Evolutionary conservation across 2,888 invertebrate species (phyloP), one percentile per base, ranked within the genome.

Genomic region (Scrobipalpa costella): DNA sequence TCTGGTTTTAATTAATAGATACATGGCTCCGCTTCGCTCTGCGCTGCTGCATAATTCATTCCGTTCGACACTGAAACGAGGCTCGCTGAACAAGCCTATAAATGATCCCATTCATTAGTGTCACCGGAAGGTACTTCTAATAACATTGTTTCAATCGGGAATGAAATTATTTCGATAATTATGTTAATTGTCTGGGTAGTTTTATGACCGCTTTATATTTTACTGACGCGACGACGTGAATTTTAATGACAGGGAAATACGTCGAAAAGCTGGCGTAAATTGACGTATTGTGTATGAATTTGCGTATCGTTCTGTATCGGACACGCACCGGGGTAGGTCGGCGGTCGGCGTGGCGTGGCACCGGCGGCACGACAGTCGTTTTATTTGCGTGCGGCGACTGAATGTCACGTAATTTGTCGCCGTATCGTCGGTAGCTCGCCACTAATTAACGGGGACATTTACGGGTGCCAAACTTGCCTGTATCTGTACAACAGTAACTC

Each of bases 391-490:
- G 75, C 72, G 72, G 76, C 73, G 76, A 74, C 78, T 73, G 79
- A 84, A 83, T 80, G 79, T 81, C 77, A 76, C 77, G 80, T 81
- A 87, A 88, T 89, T 88, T 86, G 86, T 87, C 83, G 78, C 69
- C 74, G 76, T 75, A 82, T 81, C 81, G 83, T 80, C 83, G 80
- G 76, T 70, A 78, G 78, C 78, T 79, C 77, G 80, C 82, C 83
- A 86, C 88, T 88, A 86, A 88, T 88, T 87, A 88, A 86, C 81
- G 80, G 79, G 81, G 79, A 84, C 86, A 84, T 85, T 85, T 82
- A 85, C 81, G 80, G 77, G 78, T 82, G 83, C 85, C 84, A 83
- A 86, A 86, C 83, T 81, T 81, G 83, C 78, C 75, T 76, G 77
- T 80, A 74, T 77, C 79, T 75, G 77, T 72, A 72, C 74, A 15